Evolutionary conservation across 1,140 invertebrate species (phyloP), one percentile per base, ranked within the genome.

Genomic region (Saccostrea echinata): DNA sequence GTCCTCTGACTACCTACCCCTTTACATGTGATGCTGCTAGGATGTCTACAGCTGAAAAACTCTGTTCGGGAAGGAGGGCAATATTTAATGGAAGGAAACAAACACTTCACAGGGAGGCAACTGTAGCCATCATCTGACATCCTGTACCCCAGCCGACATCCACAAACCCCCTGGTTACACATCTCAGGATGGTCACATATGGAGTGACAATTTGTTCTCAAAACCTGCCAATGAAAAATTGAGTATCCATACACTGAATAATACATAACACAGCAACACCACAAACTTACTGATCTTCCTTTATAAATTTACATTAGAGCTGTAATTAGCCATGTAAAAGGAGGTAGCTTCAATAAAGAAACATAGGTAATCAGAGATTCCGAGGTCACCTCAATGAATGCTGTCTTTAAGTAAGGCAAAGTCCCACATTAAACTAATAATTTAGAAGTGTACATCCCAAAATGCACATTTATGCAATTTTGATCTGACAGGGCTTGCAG

Each of bases 111-210:
- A 2, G 85, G 71, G 4, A 84, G 27, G 84, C 91, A 91, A 30
- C 80, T 87, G 64, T 71, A 71, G 33, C 88, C 86, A 84, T 91
- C 82, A 3, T 55, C 8, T 24, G 85, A n/a, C 30, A 91, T 30
- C 16, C 68, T 80, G 43, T 51, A 84, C 30, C 91, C 91, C 3
- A 8, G 8, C 6, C 53, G 61, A 86, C 91, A 91, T 1, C 87
- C 76, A 87, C 91, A 91, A 52, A 71, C 85, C 16, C 80, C 88
- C 33, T 90, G 88, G 86, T 91, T 89, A 84, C 90, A 91, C 57
- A 89, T 53, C 18, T 85, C 43, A 30, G 84, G 88, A 30, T 90
- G 85, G 3, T 68, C 30, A 68, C 90, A 91, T 30, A 68, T 55
- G 11, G 84, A 27, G 64, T 91, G 90, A 53, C 90, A 91, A 8